phyloP scores from a whole-genome alignment of 2,888 invertebrate genomes.

The Papilio elwesi region DNA sequence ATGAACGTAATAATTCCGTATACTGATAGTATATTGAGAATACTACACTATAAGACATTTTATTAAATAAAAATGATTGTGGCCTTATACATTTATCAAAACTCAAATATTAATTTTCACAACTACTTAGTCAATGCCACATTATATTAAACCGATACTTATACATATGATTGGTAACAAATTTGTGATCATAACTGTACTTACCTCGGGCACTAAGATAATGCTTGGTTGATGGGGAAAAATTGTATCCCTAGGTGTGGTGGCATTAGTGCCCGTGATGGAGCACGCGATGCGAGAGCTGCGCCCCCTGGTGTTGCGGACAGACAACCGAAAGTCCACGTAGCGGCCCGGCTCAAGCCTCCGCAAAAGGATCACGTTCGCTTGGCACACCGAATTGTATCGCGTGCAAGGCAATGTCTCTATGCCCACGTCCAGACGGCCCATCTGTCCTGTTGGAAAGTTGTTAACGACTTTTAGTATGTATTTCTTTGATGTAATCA shows the following conservation, averaged over 20 bases:
- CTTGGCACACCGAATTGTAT: constrained; percentile 95
- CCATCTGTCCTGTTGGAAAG: constrained; percentile 82
- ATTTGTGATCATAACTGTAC: constrained; percentile 30
- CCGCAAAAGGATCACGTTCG: constrained; percentile 91
- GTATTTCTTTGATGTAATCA: neutral
- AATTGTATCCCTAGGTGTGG: constrained; percentile 91
- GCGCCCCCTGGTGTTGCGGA: constrained; percentile 90
- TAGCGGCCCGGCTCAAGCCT: constrained; percentile 91
- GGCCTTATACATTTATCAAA: no score
- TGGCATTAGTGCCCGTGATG: constrained; percentile 92
- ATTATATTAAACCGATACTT: no score
- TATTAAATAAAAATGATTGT: no score
- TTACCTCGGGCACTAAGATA: constrained; percentile 90
- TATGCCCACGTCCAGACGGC: constrained; percentile 90
- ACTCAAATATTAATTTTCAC: no score
- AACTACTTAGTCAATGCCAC: no score
- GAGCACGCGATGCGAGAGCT: constrained; percentile 90
- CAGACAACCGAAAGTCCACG: constrained; percentile 91
- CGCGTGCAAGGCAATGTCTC: constrained; percentile 93
- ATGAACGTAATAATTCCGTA: no score
- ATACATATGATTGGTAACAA: neutral
- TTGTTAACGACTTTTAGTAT: neutral
- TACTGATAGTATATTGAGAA: no score
- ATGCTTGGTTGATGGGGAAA: constrained; percentile 91
- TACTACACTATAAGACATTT: no score